phyloP scores from a whole-genome alignment of 2,797 vertebrate species.

The Rhodeus uyekii region DNA sequence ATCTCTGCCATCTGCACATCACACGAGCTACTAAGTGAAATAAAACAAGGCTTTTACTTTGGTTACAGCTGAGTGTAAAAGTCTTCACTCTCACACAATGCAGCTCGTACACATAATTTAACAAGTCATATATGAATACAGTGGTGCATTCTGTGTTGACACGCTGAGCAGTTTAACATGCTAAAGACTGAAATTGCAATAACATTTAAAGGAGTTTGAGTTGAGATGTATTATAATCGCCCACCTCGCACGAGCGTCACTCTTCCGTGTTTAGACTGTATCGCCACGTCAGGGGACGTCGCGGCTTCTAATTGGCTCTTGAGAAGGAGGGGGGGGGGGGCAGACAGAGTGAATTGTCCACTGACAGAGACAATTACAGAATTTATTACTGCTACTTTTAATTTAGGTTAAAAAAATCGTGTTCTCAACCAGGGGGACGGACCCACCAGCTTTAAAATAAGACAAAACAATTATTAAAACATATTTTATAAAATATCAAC shows the following conservation, averaged over 20 bases:
- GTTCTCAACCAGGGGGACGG: not conserved
- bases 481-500: too few relatives aligned
- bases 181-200: not conserved
- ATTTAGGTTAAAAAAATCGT: not conserved
- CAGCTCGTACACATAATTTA: not conserved
- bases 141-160: not conserved
- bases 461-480: not conserved
- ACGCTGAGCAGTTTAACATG: not conserved
- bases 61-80: not conserved
- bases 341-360: too few relatives aligned
- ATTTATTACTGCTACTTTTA: not conserved
- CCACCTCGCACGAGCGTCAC: not conserved
- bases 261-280: constrained; percentile 69
- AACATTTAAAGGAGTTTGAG: not conserved
- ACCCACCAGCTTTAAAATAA: not conserved
- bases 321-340: too few relatives aligned
- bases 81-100: not conserved
- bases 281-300: constrained; percentile 54
- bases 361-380: too few relatives aligned
- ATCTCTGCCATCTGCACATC: constrained; percentile 57
- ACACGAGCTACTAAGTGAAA: not conserved
- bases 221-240: not conserved
- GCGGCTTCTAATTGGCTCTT: constrained; percentile 66
- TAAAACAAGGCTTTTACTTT: not conserved
- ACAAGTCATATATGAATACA: not conserved